These are phyloP conservation scores for Diplazon laetatorius DNA, from an alignment of 2,888 invertebrate species.

Conservation along the genomic window DNA sequence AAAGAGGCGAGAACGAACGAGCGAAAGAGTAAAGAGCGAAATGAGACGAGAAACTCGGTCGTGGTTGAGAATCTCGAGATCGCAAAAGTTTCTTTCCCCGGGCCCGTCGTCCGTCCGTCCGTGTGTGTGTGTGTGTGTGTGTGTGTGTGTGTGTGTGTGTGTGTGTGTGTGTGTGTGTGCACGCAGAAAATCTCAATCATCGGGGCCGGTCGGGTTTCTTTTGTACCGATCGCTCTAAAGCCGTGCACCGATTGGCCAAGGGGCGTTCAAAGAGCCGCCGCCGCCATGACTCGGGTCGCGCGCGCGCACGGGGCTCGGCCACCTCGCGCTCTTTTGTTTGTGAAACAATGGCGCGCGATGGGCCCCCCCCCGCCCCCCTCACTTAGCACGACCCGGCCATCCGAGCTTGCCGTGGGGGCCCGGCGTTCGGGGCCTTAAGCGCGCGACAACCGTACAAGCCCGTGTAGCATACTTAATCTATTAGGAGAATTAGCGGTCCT, in stretches of 20 bases:
- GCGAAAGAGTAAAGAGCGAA: too few species aligned
- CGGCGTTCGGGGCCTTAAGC: conserved; percentile 40
- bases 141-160: too few species aligned
- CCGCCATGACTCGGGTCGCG: conserved; percentile 82
- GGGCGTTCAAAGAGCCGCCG: conserved; percentile 81
- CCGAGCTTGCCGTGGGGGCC: conserved; percentile 43
- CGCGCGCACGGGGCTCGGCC: conserved; percentile 65
- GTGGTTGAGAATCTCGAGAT: conserved; percentile 27
- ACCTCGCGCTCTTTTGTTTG: conserved; percentile 80
- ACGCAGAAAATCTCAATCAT: conserved; percentile 79
- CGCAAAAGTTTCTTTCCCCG: too few species aligned
- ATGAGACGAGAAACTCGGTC: conserved; percentile 33
- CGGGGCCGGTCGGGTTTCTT: conserved; percentile 74
- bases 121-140: too few species aligned
- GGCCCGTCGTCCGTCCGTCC: too few species aligned
- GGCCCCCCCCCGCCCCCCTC: too few species aligned
- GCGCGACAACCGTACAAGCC: conserved; percentile 55
- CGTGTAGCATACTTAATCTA: conserved; percentile 76
- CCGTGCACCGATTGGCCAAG: conserved; percentile 78
- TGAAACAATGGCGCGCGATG: conserved; percentile 80
- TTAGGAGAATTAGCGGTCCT: conserved; percentile 78
- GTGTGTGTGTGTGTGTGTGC: too few species aligned
- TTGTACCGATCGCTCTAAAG: conserved; percentile 77
- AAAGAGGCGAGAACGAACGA: too few species aligned
- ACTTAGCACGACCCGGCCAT: conserved; percentile 77